Evolutionary conservation across 2,113 vertebrate genomes (phyloP).

Genomic region (Oncorhynchus mykiss): DNA sequence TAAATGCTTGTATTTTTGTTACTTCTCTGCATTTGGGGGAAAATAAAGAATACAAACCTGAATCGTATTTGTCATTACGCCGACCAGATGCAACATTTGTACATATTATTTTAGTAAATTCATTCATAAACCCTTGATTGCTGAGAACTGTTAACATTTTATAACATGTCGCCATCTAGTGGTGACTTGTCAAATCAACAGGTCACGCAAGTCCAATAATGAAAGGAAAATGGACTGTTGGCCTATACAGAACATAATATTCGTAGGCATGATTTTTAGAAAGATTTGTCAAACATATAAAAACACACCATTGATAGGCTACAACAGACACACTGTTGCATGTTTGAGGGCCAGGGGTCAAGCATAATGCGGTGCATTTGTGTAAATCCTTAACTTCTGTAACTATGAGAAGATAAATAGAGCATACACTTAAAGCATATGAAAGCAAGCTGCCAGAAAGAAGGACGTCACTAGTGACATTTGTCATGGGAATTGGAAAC

Average conservation of each 20-base stretch:
- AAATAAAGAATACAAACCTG: conserved; percentile 50
- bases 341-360: neutral
- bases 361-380: neutral
- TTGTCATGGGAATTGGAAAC: conserved; percentile 33
- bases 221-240: neutral
- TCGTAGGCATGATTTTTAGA: neutral
- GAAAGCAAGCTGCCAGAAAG: neutral
- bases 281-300: neutral
- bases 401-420: neutral
- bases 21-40: conserved; percentile 40
- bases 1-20: conserved; percentile 62
- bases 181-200: neutral
- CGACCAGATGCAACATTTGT: neutral
- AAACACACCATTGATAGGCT: neutral
- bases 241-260: neutral
- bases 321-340: neutral
- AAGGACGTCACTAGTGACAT: neutral
- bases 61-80: neutral
- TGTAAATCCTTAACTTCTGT: neutral
- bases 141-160: neutral
- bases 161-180: neutral
- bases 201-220: neutral
- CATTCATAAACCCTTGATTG: neutral
- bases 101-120: neutral
- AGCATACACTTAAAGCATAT: neutral